Evolutionary conservation across 2,888 invertebrate genomes (phyloP), one percentile per base, ranked within the genome.

Genomic region (Ceramica pisi): DNA sequence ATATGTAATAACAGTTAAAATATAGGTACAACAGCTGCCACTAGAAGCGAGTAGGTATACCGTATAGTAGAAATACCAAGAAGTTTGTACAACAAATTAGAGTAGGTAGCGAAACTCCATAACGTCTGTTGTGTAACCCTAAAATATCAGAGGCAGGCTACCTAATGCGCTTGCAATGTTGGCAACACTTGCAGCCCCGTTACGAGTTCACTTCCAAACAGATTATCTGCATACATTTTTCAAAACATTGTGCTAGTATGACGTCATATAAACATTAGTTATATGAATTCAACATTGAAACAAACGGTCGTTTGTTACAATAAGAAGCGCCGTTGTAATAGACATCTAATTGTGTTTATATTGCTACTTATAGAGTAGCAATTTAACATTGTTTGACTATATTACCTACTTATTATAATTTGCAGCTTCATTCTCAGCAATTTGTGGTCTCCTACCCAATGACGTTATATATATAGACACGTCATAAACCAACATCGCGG

Each of bases 211-310:
- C 61, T 81, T 80, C 64, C 51, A 69, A 73, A 69, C 26, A 67
- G 56, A 67, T 69, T 69, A 64, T 67, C 80, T 51, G 82, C 82
- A 78, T 73, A 55, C 56, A 82, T 80, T 80, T 82, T 69, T 73
- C 56, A 80, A 73, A 78, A 53, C 61, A 44, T 72, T 73, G 48
- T 70, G 63, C 82, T 66, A 61, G 61, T 57, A 57, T 77, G 69
- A 68, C 82, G 63, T 73, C 78, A 67, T 16, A 35, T 3, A 44
- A 46, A 65, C 51, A 62, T 80, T 69, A 53, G 31, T 50, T 44
- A 23, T 12, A 81, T 76, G 50, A 65, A 65, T 76, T 65, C n/a
- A 53, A 74, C 78, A 65, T 68, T 74, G 48, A 75, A 68, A 61
- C 26, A 65, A 75, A 69, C 55, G 38, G 10, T 62, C 50, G 51